A percentile compares a stretch with the other conserved stretches of the same genome.
These are phyloP conservation scores for Lineus longissimus DNA, from an alignment of 1,140 invertebrate genomes.

Conservation along the genomic window DNA sequence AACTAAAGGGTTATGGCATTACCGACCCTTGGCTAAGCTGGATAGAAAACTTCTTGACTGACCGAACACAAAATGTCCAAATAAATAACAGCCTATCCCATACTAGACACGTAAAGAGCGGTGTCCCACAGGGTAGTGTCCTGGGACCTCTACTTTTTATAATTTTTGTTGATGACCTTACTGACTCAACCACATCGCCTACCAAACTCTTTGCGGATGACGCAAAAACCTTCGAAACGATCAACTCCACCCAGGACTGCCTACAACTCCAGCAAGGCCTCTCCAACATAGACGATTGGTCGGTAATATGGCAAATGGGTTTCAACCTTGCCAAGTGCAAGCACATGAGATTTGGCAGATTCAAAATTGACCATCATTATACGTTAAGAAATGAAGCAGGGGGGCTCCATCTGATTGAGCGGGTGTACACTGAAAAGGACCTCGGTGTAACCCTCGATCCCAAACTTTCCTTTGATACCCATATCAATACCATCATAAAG, in stretches of 20 bases:
- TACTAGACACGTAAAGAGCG: background rate
- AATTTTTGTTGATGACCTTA: constrained; percentile 18
- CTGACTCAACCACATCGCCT: background rate
- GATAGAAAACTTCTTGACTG: too few species aligned
- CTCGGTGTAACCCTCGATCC: constrained; percentile 13
- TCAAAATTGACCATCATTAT: constrained; percentile 12
- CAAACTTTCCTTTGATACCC: constrained; percentile 11
- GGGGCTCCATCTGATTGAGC: constrained; percentile 13
- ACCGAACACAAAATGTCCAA: too few species aligned
- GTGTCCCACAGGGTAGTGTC: constrained; percentile 20
- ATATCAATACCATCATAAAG: constrained; percentile 15
- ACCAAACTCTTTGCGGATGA: constrained; percentile 12
- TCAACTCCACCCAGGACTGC: constrained; percentile 8
- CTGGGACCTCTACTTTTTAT: constrained; percentile 17
- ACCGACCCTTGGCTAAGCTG: too few species aligned
- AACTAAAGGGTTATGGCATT: too few species aligned
- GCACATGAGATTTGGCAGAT: background rate
- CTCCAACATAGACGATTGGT: too few species aligned
- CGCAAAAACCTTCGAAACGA: background rate
- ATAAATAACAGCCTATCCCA: background rate
- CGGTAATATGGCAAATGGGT: background rate
- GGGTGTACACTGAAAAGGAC: constrained; percentile 16
- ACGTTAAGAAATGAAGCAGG: background rate
- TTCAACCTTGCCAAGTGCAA: too few species aligned
- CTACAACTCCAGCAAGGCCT: too few species aligned